A percentile compares a stretch with the other conserved stretches of the same genome.
phyloP scores from a whole-genome alignment of 2,888 invertebrate genomes.

The Mesorhabditis sp. region DNA sequence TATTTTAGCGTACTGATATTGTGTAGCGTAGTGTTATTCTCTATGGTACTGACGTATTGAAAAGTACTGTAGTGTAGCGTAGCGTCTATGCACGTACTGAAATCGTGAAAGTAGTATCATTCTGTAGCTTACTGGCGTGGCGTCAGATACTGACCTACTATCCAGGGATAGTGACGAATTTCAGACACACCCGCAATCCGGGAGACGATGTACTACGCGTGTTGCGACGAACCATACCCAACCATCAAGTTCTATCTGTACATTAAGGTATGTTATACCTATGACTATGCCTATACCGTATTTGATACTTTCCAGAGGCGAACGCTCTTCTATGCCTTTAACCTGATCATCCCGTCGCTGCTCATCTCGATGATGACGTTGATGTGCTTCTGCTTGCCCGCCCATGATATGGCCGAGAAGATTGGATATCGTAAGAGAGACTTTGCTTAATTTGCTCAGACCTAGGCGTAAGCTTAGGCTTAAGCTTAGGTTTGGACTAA shows the following conservation, averaged over 20 bases:
- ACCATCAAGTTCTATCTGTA: constrained; percentile 31
- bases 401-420: constrained; percentile 49
- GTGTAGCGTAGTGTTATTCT: no score
- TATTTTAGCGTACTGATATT: not conserved
- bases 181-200: constrained; percentile 54
- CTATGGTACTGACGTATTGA: no score
- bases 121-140: no score
- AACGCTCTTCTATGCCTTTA: constrained; percentile 45
- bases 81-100: no score
- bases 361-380: constrained; percentile 55
- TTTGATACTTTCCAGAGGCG: constrained; percentile 18
- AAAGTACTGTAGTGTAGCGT: no score
- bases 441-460: not conserved
- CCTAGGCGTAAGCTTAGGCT: no score
- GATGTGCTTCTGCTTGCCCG: constrained; percentile 44
- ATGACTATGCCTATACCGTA: not conserved
- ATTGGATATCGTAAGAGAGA: constrained; percentile 44
- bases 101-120: no score
- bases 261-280: constrained; percentile 6
- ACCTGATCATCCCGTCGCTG: constrained; percentile 44
- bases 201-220: constrained; percentile 66
- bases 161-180: constrained; percentile 47
- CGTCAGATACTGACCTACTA: no score
- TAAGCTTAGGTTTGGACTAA: no score
- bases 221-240: constrained; percentile 75